These are phyloP conservation scores for Platanista minor DNA, from an alignment of 2,113 vertebrate genomes.

Conservation along the genomic window DNA sequence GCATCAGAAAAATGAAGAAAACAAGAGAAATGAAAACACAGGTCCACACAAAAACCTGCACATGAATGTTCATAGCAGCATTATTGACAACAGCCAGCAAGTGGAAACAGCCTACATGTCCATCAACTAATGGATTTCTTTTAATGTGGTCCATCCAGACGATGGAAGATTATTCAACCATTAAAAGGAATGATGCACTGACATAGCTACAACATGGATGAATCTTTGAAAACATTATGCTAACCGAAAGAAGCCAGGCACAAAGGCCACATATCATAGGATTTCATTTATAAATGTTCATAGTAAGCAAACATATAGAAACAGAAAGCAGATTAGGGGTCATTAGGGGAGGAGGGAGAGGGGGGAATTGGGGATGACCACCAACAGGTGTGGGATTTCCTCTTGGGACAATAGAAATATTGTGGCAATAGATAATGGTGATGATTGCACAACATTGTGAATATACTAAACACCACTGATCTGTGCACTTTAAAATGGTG, in stretches of 20 bases:
- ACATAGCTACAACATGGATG: fast-evolving
- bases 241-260: not conserved
- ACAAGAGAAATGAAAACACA: not conserved
- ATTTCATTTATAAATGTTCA: not conserved
- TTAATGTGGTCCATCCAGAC: fast-evolving
- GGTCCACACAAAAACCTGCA: not conserved
- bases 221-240: too few relatives aligned
- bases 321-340: fast-evolving
- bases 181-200: fast-evolving
- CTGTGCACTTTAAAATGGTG: fast-evolving
- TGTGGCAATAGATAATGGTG: fast-evolving
- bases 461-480: not conserved
- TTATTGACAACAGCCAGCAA: fast-evolving
- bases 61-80: not conserved
- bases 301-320: fast-evolving
- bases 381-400: fast-evolving
- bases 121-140: too few relatives aligned
- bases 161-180: not conserved
- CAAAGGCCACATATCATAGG: fast-evolving
- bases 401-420: fast-evolving
- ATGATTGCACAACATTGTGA: fast-evolving
- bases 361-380: not conserved
- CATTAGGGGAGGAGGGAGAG: fast-evolving
- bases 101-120: fast-evolving
- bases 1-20: not conserved